Evolutionary conservation across 2,113 vertebrate genomes (phyloP), one percentile per base, ranked within the genome.

Genomic region (Phylloscopus trochilus): DNA sequence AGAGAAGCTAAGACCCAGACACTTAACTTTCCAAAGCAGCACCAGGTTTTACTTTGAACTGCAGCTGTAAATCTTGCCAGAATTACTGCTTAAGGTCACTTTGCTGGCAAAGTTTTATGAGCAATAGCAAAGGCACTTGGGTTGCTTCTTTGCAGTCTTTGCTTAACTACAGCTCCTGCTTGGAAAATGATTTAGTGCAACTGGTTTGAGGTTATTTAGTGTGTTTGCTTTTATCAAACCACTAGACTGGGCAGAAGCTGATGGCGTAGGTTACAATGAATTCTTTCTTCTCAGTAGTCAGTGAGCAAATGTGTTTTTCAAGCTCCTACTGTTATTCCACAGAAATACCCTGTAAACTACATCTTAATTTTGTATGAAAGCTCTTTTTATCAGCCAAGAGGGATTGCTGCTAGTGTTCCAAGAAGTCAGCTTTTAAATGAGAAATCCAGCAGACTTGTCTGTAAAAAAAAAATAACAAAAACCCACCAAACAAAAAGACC

Each of bases 291-390:
- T 87, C 63, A 74, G 67, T 46, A 91, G 87, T 79, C 77, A 56
- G 67, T 87, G 74, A 96, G 91, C 59, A 95, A 95, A 90, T 95
- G 20, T 80, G 87, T 20, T 95, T 96, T 94, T 94, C 9, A 18
- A 91, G 59, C 58, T 91, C 49, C 67, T 90, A 6, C 93, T 95
- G 91, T 95, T 96, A 91, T 69, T 93, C 33, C 24, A 31, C 0
- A 7, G 81, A 89, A 90, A 75, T 83, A 83, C 19, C 4, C 64
- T 87, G 69, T 94, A 91, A 96, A 89, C 78, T 91, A 79, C 84
- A 77, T 92, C 91, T 94, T 85, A 91, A 89, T 96, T 95, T 96
- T 85, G 74, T 82, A 73, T 92, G 87, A 93, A 96, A 93, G 94
- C 81, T 64, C 78, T 87, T 87, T 95, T 94, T 90, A 90, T 90